phyloP scores from a whole-genome alignment of 2,797 vertebrate species.

The Microcaecilia unicolor region DNA sequence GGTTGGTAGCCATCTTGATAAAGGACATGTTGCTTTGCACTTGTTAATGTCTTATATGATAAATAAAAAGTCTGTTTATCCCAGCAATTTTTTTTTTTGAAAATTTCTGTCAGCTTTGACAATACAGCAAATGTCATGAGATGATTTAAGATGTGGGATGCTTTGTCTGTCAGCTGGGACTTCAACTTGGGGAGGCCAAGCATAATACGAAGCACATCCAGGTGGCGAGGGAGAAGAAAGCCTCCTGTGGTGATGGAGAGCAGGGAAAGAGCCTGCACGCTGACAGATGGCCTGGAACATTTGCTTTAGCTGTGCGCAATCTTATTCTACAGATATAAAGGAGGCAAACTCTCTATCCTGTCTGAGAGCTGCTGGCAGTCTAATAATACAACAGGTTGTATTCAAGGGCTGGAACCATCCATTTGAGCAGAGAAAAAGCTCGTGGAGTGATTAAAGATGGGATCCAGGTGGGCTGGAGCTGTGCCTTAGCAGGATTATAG shows the following conservation, averaged over 20 bases:
- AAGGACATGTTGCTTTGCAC: no score
- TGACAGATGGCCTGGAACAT: not conserved
- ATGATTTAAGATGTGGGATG: no score
- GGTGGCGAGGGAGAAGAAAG: constrained; percentile 1
- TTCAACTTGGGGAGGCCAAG: not conserved
- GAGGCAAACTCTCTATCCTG: not conserved
- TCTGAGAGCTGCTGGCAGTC: rapidly evolving
- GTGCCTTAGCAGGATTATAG: not conserved
- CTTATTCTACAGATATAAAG: not conserved
- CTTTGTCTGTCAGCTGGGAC: no score
- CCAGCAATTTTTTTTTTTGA: no score
- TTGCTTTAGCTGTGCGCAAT: not conserved
- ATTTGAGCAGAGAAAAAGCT: not conserved
- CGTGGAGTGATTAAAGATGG: no score
- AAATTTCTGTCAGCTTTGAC: no score
- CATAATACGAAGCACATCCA: not conserved
- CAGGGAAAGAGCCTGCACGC: not conserved
- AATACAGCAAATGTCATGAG: no score
- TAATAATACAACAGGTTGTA: rapidly evolving
- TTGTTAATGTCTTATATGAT: no score
- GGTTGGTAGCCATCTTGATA: no score
- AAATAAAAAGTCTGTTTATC: no score
- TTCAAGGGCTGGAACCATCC: not conserved
- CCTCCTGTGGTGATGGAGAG: not conserved
- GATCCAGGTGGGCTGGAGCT: not conserved